These are phyloP conservation scores for Allophyes oxyacanthae DNA, from an alignment of 2,888 invertebrate genomes.

Conservation along the genomic window DNA sequence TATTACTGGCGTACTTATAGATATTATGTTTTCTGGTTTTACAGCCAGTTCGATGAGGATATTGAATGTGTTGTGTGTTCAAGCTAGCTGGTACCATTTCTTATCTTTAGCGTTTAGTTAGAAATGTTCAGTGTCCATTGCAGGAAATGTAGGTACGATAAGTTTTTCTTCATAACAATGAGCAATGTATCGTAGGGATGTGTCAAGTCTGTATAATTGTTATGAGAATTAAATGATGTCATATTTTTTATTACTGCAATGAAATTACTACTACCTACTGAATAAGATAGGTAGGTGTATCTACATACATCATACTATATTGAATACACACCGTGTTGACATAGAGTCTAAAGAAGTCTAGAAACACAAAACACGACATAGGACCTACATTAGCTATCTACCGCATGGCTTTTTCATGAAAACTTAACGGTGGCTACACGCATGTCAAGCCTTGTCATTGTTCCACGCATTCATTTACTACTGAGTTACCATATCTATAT, in stretches of 20 bases:
- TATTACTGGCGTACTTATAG: neutral
- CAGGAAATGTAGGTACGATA: constrained; percentile 12
- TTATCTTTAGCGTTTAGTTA: constrained; percentile 13
- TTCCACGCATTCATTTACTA: neutral
- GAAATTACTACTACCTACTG: neutral
- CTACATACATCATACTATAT: too few relatives aligned
- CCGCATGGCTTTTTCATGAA: constrained; percentile 10
- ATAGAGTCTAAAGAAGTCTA: neutral
- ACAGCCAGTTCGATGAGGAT: constrained; percentile 11
- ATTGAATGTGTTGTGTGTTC: neutral
- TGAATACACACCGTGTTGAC: too few relatives aligned
- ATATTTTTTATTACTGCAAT: constrained; percentile 5
- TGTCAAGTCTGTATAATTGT: constrained; percentile 16
- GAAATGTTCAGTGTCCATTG: constrained; percentile 14
- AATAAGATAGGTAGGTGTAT: too few relatives aligned
- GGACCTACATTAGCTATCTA: constrained; percentile 1
- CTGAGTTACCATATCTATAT: neutral
- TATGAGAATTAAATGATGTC: constrained; percentile 7
- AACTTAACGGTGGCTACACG: constrained; percentile 7
- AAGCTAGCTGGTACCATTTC: neutral
- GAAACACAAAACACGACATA: neutral
- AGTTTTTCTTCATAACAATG: constrained; percentile 8
- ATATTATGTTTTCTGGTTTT: constrained; percentile 12
- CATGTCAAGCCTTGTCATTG: neutral
- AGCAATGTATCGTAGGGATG: constrained; percentile 1